phyloP scores from a whole-genome alignment of 2,113 vertebrate genomes.

The Brienomyrus brachyistius region DNA sequence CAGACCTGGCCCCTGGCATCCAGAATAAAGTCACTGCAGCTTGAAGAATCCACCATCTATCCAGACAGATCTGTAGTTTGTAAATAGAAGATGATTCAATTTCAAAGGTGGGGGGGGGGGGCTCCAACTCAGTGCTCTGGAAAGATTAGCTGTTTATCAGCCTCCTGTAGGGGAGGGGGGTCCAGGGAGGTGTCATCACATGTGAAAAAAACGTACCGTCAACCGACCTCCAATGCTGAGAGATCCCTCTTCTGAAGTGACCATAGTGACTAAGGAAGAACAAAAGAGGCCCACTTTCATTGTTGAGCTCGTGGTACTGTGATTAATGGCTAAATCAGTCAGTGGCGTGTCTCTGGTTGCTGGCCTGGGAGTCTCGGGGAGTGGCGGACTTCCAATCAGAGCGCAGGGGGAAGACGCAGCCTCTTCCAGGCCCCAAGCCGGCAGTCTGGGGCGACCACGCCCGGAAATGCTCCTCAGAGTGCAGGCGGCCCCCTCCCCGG shows the following conservation, averaged over 20 bases:
- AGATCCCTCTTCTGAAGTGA: not conserved
- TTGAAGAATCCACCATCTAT: not conserved
- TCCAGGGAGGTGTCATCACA: not conserved
- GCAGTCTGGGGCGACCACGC: not conserved
- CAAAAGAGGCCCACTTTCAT: not conserved
- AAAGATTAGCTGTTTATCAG: not conserved
- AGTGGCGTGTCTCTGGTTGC: not conserved
- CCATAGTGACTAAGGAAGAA: not conserved
- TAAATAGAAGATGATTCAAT: not conserved
- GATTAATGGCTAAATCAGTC: not conserved
- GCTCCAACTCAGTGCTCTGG: not conserved
- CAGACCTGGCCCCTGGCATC: not conserved
- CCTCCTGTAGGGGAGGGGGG: not conserved
- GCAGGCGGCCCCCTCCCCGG: not conserved
- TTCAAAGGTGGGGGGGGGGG: not conserved
- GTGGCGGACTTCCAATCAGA: not conserved
- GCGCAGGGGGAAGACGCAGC: not conserved
- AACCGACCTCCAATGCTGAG: not conserved
- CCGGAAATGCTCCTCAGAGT: not conserved
- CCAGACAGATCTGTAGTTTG: not conserved
- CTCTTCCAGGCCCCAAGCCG: not conserved
- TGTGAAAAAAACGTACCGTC: not conserved
- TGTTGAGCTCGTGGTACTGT: not conserved
- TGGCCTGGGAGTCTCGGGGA: not conserved
- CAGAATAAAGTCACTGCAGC: not conserved